phyloP scores from a whole-genome alignment of 1,140 invertebrate species.

The Triops cancriformis region DNA sequence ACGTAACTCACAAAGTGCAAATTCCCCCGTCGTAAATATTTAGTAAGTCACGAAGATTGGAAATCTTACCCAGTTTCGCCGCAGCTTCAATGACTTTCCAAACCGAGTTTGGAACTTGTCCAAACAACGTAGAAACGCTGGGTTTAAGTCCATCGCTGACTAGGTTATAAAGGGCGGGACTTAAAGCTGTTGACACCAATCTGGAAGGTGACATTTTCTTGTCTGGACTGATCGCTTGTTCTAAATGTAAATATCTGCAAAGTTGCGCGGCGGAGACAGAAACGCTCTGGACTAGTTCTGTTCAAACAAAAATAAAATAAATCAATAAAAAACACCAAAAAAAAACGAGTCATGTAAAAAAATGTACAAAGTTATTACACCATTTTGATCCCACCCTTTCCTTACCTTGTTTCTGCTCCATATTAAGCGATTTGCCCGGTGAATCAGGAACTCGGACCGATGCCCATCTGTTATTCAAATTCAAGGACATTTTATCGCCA shows the following conservation, averaged over 20 bases:
- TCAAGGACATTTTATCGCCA: slow-evolving; percentile 21
- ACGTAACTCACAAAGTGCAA: too few species aligned
- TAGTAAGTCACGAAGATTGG: slow-evolving; percentile 15
- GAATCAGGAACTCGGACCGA: slow-evolving; percentile 16
- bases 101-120: slow-evolving; percentile 73
- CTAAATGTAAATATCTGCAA: slow-evolving; percentile 22
- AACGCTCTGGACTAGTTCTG: slow-evolving; percentile 24
- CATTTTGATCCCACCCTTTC: too few species aligned
- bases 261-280: slow-evolving; percentile 22
- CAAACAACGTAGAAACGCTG: slow-evolving; percentile 72
- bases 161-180: slow-evolving; percentile 73
- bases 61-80: slow-evolving; percentile 55
- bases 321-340: not conserved
- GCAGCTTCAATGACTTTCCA: slow-evolving; percentile 81
- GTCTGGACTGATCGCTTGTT: slow-evolving; percentile 21
- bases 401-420: slow-evolving; percentile 8
- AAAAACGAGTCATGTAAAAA: too few species aligned
- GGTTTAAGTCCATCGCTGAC: slow-evolving; percentile 74
- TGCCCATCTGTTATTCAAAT: slow-evolving; percentile 16
- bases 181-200: slow-evolving; percentile 44
- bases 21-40: too few species aligned
- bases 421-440: slow-evolving; percentile 3
- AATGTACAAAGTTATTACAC: not conserved
- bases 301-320: slow-evolving; percentile 11
- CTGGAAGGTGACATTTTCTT: slow-evolving; percentile 25